phyloP scores from a whole-genome alignment of 37 sponge, comb jelly and placozoan species.

The Cliona cf. orientalis region DNA sequence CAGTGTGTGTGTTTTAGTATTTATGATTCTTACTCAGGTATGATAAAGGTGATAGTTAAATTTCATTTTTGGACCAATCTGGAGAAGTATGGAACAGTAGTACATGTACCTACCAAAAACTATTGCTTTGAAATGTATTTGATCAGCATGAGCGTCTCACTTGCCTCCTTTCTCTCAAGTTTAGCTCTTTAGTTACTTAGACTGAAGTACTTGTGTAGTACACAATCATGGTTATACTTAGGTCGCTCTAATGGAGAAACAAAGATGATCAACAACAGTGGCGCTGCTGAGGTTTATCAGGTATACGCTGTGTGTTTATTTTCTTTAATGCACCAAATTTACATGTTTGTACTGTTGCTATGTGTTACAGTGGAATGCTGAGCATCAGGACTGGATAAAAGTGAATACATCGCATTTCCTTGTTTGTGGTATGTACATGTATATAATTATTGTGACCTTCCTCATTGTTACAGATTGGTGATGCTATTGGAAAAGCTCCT shows the following conservation, averaged over 20 bases:
- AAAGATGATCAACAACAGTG: slow-evolving; percentile 59
- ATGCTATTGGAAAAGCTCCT: slow-evolving; percentile 69
- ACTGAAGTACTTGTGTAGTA: no score
- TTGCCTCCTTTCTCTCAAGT: no score
- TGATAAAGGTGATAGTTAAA: no score
- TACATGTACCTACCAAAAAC: background rate
- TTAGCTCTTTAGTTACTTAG: no score
- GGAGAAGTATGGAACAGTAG: no score
- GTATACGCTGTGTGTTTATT: slow-evolving; percentile 9
- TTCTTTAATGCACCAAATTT: background rate
- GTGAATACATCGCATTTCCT: no score
- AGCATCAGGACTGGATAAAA: slow-evolving; percentile 45
- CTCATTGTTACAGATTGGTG: slow-evolving; percentile 52
- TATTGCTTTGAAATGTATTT: background rate
- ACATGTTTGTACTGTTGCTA: background rate
- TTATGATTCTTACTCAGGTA: no score
- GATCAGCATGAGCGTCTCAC: background rate
- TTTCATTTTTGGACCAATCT: no score
- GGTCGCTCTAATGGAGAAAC: slow-evolving; percentile 74
- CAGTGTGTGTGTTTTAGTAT: no score
- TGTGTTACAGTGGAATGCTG: slow-evolving; percentile 73
- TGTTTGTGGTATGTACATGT: slow-evolving; percentile 33
- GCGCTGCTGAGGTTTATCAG: slow-evolving; percentile 79
- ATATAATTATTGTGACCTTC: background rate
- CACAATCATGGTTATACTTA: background rate